Evolutionary conservation across 2,888 invertebrate genomes (phyloP), one percentile per base, ranked within the genome.

Genomic region (Synanthedon andrenaeformis): DNA sequence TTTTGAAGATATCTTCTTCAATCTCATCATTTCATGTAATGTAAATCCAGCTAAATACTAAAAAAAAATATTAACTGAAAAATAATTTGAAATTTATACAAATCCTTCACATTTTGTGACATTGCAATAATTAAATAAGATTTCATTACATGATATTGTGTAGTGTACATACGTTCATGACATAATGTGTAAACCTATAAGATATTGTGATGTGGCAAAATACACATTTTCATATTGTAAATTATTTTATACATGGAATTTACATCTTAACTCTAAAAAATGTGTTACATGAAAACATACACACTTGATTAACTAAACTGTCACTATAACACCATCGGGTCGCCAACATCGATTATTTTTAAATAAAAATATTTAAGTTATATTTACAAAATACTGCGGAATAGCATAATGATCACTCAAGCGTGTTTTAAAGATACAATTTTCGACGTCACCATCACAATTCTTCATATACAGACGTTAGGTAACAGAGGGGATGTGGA

Each of bases 311-410:
- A 65, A 58, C 66, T 74, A 75, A 70, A 72, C 69, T 72, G 74
- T 76, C 74, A 74, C 76, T 73, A 74, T 74, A 73, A 72, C 67
- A 70, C 23, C 23, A 23, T 13, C 65, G 68, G 65, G 60, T 67
- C 69, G 66, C 67, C 68, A 69, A 72, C 70, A 76, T 70, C 65
- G 60, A 73, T 72, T 45, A n/a, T 64, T 68, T 64, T 69, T 75
- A 74, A 73, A 76, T 74, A 74, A 72, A 71, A 71, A 70, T 70
- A 67, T 66, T 65, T 70, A 71, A 67, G 64, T 55, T 69, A 66
- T 81, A 84, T 84, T 71, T 83, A 83, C 82, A 84, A 74, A 85
- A 85, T 84, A 84, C 84, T 84, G 82, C 73, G 76, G 59, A 67
- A 70, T 68, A 65, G n/a, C 45, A 13, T 49, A 12, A 49, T 49